A percentile compares a stretch with the other conserved stretches of the same genome.
These are phyloP conservation scores for Tenualosa thibaudeaui DNA, from an alignment of 2,797 vertebrate genomes.

Conservation along the genomic window DNA sequence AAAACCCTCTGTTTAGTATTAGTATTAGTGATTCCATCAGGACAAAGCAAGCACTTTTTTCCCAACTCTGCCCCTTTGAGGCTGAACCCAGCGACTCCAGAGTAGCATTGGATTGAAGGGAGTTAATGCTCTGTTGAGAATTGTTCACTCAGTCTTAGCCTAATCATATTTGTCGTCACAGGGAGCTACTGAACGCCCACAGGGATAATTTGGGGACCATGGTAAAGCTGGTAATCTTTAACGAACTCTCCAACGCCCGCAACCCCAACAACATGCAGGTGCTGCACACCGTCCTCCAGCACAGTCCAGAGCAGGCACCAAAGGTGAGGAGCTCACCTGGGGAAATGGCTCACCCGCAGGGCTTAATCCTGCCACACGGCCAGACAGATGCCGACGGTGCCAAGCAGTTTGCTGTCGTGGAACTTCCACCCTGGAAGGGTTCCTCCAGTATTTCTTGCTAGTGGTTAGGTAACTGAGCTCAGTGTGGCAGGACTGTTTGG, in stretches of 20 bases:
- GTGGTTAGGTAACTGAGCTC: background rate
- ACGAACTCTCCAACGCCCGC: constrained; percentile 93
- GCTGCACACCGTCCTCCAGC: constrained; percentile 91
- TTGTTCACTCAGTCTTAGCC: background rate
- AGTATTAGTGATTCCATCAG: background rate
- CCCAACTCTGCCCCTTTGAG: background rate
- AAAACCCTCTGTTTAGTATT: too few relatives aligned
- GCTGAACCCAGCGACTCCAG: background rate
- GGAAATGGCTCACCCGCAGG: background rate
- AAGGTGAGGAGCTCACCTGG: constrained; percentile 74
- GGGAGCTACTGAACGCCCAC: constrained; percentile 92
- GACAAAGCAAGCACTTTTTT: background rate
- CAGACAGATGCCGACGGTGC: background rate
- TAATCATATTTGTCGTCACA: constrained; percentile 56
- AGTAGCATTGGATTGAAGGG: background rate
- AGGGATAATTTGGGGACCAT: constrained; percentile 94
- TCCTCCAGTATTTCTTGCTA: background rate
- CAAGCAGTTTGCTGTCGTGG: background rate
- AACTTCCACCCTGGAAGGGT: background rate
- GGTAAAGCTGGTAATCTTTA: constrained; percentile 97
- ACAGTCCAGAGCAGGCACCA: constrained; percentile 92
- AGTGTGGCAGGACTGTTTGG: background rate
- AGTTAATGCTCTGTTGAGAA: background rate
- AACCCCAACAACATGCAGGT: constrained; percentile 99
- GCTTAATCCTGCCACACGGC: background rate